Base-by-base conservation (phyloP, 2,888 invertebrate genomes). In the Chorisops tibialis region DNA sequence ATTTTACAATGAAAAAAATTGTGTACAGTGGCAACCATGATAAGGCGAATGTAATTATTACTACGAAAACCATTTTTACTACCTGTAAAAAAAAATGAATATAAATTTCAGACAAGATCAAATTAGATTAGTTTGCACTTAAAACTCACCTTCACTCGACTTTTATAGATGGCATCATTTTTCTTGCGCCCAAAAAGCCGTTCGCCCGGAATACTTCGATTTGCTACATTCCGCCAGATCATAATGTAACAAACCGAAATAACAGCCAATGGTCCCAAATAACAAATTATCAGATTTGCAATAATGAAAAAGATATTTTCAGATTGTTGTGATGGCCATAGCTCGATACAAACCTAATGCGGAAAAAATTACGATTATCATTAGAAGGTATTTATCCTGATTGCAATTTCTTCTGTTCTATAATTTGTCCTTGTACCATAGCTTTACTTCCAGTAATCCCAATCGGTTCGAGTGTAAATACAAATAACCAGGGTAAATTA, bases 21-120 rank as follows among this genome's bases (percentile, higher is more conserved):
- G 74, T 73, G 70, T 83, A 82, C 24, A 83, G 74, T 2, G 82
- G 82, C 60, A 82, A 71, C 82, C 82, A 83, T 9, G 81, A 82
- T 56, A 81, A 71, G 12, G 80, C 80, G 70, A 83, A 83, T 19
- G 81, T 73, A 1, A 82, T 72, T 3, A 82, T 80, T 19, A 83
- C 82, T 6, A 81, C 79, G 39, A 82, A 73, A 50, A 83, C 72
- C 82, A 83, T 83, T 73, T 82, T 77, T 62, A 78, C 70, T 4
- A 76, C 77, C 69, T 73, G 66, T 39, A 66, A 22, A 30, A 30
- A 30, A 30, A 30, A 30, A 30, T 41, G 41, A 2, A 5, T 2
- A 37, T 14, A 16, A 16, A 41, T 41, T 41, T 6, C 14, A 12
- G 2, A 41, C 41, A 2, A 5, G 6, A n/a, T n/a, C n/a, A n/a